Evolutionary conservation across 2,113 vertebrate species (phyloP), one percentile per base, ranked within the genome.

Genomic region (Tiliqua scincoides): DNA sequence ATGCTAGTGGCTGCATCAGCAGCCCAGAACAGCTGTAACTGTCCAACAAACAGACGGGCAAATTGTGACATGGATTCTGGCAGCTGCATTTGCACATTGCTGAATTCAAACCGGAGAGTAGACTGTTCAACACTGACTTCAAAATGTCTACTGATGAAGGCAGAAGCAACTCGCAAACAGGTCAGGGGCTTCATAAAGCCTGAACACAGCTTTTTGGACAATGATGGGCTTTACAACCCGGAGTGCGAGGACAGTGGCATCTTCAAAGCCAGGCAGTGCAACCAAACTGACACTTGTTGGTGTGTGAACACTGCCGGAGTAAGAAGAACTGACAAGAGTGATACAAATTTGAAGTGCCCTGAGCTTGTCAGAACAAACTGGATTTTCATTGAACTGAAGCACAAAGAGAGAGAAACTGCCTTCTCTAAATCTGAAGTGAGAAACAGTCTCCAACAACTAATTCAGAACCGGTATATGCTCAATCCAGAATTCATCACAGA

Each of bases 271-370:
- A 92, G 94, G 92, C 98, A 98, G 95, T 98, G 98, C 93, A 97
- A 98, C 48, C 54, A 79, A 75, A 97, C 97, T 0, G 73, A 96
- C 0, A 95, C 84, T 37, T 99, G 98, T 93, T 99, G 98, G 97
- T 98, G 98, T 0, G 98, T 98, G 74, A 98, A 98, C 97, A 97
- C 95, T 0, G 98, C 98, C 0, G 97, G 98, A 0, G 95, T 98
- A 1, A 96, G 98, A 1, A 95, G 98, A 1, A 97, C 96, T 0
- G 96, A 98, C 90, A 98, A 96, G 93, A 96, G 94, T 11, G 97
- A 97, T 94, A 88, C 43, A 75, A 91, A 5, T 74, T 61, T 97
- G 4, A 91, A 57, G n/a, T 99, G 98, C 71, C 81, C 92, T 0
- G 92, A 97, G 77, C 95, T 97, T 88, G 97, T 98, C 54, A 95